Evolutionary conservation across 2,113 vertebrate genomes (phyloP), one percentile per base, ranked within the genome.

Genomic region (Boulengeromyrus knoepffleri): DNA sequence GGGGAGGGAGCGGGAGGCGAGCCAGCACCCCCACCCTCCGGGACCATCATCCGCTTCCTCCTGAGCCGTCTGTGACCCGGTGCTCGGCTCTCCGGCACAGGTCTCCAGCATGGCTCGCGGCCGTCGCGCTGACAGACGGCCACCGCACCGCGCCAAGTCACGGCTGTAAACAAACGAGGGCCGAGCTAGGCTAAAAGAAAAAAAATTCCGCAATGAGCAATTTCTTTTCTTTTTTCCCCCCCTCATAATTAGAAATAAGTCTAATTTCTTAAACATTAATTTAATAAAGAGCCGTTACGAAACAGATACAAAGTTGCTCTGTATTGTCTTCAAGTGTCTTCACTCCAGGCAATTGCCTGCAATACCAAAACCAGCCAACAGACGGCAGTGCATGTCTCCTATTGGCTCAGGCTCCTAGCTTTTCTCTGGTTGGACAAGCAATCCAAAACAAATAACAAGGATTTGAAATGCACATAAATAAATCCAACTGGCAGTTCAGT

Each of bases 341-440:
- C 27, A 56, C n/a, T 3, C 31, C 27, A 0, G 13, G 13, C 1
- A 39, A 7, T 9, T 19, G 62, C 21, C 24, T 58, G 87, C 87
- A 90, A 39, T 88, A 88, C 74, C 42, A 24, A 62, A 45, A 21
- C 31, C 3, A n/a, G 87, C 95, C 96, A 96, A 93, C 88, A 94
- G 96, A 95, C 95, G 95, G 95, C 95, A 95, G 94, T 94, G 91
- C 93, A 91, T 93, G 94, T 95, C 93, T 94, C 93, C 91, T 92
- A 93, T 92, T 92, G 92, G 89, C 89, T 91, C 90, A 90, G 89
- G 53, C 93, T 91, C 92, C 91, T 91, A 17, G 90, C 77, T 85
- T 91, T 90, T 74, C 85, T 90, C 90, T 47, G 91, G 90, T 92
- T 89, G 91, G 70, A 92, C 83, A 91, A 90, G 91, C 90, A 92